Evolutionary conservation across 2,113 vertebrate genomes (phyloP), one percentile per base, ranked within the genome.

Genomic region (Cathartes aura): DNA sequence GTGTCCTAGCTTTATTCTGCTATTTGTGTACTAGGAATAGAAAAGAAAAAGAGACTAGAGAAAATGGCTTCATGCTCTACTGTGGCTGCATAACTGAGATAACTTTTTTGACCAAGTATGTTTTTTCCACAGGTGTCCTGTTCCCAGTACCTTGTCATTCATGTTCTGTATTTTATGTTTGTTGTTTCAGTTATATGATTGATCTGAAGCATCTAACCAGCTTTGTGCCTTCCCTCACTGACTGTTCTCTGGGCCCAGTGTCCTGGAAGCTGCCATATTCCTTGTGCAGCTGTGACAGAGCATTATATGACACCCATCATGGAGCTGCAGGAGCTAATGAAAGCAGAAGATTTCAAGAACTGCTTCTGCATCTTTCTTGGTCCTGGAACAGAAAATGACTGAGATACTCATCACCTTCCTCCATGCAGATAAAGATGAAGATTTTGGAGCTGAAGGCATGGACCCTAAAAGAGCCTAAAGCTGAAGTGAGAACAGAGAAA

Each of bases 241-340:
- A 34, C 4, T 1, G 9, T 55, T 66, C 22, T 55, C 11, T 2
- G 7, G 22, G 32, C 3, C 6, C 36, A 15, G 6, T 15, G 15
- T 83, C 42, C 47, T 67, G 27, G 42, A 50, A 79, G 14, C 32
- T 60, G 32, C 6, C 17, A 5, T n/a, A 19, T 53, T 83, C 53
- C 11, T 60, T 32, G 2, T 40, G 34, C 24, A 60, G 32, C 53
- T 58, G 40, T 87, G 22, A 30, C 60, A 64, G 18, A 56, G 12
- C 21, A 26, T 45, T 2, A 29, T 32, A 9, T 29, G 38, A 32
- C 4, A 21, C 4, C 24, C 18, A 72, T 11, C 8, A 55, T 3
- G 8, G 12, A 64, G 8, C 53, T 72, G 30, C 21, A 27, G 26
- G 34, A 86, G 4, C 4, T 82, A 52, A 93, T 11, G 42, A 72